Evolutionary conservation across 2,888 invertebrate genomes (phyloP), one percentile per base, ranked within the genome.

Genomic region (Atrina japonica): DNA sequence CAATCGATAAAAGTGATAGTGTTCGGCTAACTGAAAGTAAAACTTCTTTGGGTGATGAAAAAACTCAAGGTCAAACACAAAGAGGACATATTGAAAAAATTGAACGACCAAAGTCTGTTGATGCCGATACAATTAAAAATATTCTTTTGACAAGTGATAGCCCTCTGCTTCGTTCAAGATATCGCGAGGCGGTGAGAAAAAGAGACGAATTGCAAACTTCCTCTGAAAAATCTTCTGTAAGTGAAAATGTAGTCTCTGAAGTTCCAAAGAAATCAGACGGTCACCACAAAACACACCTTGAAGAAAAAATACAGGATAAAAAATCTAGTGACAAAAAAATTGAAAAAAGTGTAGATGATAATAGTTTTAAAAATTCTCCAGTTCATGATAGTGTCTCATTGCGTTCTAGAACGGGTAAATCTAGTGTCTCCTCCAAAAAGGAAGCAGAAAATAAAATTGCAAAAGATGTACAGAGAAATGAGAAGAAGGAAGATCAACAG

Each of bases 131-230:
- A 18, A 56, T 72, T 18, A 72, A 66, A 53, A 63, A 66, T 29
- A 56, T 72, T 25, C 30, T 72, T n/a, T 45, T 66, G 18, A 61
- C 53, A 16, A 67, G 55, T 21, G 71, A 72, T 6, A 72, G 71
- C 63, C 71, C 71, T 6, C 7, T 67, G 2, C 53, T 72, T 40
- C 35, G 71, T 30, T 63, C 71, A 5, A 47, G 64, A n/a, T 72
- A 72, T 55, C 30, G 49, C 14, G 66, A 66, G 18, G 66, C 66
- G 11, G 30, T 61, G 14, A 25, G 61, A n/a, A 61, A 61, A 30
- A 27, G 61, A 35, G 61, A 61, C 14, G 47, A 61, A 18, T 30
- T 49, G 21, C 21, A 43, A 16, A 30, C 30, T 5, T 61, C 61
- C 2, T 0, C 49, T 23, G 56, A 56, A 21, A 23, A 40, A 23